Percentiles rank a stretch among this genome's conserved stretches.
Conservation (phyloP, 2,113 vertebrate genomes). For the Macrotus californicus region DNA sequence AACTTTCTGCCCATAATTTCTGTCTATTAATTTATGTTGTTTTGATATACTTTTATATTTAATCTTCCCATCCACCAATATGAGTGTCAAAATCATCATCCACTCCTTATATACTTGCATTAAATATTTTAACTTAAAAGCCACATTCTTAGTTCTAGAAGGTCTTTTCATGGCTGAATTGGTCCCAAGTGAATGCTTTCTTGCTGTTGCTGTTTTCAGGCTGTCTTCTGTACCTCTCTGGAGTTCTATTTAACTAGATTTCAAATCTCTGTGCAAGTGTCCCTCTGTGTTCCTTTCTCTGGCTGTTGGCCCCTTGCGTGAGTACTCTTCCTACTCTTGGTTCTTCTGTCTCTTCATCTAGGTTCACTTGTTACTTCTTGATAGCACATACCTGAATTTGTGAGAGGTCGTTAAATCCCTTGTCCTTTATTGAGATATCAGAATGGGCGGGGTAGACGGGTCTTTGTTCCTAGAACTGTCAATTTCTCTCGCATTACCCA, state of each 20-base stretch:
- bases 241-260: background rate
- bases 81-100: background rate
- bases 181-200: background rate
- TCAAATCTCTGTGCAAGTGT: background rate
- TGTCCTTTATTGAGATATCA: background rate
- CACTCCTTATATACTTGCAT: background rate
- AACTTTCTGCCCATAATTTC: background rate
- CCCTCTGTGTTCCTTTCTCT: background rate
- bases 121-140: background rate
- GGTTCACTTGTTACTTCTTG: background rate
- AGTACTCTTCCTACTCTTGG: background rate
- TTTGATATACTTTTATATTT: background rate
- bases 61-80: background rate
- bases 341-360: background rate
- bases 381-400: background rate
- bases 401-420: background rate
- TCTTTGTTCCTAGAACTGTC: background rate
- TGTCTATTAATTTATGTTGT: background rate
- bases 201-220: background rate
- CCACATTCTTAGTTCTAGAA: background rate
- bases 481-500: background rate
- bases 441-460: background rate
- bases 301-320: fast-evolving
- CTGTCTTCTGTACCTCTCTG: background rate
- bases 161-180: too few species aligned